These are phyloP conservation scores for Oostethus manadensis DNA, from an alignment of 2,113 vertebrate genomes.

Conservation along the genomic window DNA sequence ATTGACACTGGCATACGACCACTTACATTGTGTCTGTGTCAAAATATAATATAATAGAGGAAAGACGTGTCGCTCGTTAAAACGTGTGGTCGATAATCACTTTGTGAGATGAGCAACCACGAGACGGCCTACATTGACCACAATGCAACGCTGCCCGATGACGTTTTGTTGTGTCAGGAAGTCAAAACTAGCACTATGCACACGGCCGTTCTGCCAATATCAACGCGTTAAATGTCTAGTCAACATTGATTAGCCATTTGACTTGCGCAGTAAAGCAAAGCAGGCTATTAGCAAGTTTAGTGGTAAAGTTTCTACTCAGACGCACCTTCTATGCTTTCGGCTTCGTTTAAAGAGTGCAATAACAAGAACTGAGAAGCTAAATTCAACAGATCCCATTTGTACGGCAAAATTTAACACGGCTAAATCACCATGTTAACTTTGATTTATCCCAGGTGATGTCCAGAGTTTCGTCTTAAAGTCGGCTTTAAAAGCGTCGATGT, in stretches of 20 bases:
- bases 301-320: no score
- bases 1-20: neutral
- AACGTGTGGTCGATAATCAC: fast-evolving
- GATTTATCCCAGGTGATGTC: no score
- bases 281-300: neutral
- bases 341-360: neutral
- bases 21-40: neutral
- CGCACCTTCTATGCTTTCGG: neutral
- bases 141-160: conserved; percentile 16
- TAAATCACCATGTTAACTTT: no score
- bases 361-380: neutral
- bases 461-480: no score
- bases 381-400: neutral
- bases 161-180: conserved; percentile 48
- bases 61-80: neutral
- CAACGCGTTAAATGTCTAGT: neutral
- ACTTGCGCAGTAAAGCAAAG: neutral
- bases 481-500: no score
- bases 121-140: conserved; percentile 30
- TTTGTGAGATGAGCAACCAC: neutral
- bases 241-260: neutral
- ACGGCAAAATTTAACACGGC: no score
- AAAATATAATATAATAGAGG: neutral
- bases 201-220: no score
- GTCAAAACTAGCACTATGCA: conserved; percentile 6